Conservation (phyloP, 2,797 vertebrate species). For the Cuculus canorus region DNA sequence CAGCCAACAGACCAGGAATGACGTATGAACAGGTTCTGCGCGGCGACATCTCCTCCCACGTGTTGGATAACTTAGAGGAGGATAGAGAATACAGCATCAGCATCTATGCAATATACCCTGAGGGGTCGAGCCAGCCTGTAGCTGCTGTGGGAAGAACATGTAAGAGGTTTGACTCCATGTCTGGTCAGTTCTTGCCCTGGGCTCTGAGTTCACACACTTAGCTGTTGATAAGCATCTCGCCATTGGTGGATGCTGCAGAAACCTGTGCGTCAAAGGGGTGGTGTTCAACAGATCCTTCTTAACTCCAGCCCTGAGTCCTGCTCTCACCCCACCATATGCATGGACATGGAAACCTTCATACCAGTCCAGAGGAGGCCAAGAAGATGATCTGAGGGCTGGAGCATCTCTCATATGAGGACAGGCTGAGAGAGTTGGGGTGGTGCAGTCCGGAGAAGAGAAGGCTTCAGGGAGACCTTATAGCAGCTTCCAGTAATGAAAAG, state of each 20-base stretch:
- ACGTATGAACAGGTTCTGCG: slow-evolving; percentile 81
- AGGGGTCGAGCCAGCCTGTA: slow-evolving; percentile 83
- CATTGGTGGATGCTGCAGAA: background rate
- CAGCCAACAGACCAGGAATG: slow-evolving; percentile 82
- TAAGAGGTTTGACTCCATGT: slow-evolving; percentile 58
- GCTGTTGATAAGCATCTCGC: background rate
- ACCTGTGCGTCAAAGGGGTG: background rate
- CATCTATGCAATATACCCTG: slow-evolving; percentile 81
- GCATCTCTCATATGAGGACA: too few relatives aligned
- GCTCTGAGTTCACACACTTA: background rate
- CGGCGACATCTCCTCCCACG: slow-evolving; percentile 81
- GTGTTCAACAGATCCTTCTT: background rate
- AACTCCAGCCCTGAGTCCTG: background rate
- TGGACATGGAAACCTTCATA: fast-evolving
- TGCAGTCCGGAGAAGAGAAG: too few relatives aligned
- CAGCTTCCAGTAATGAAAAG: too few relatives aligned
- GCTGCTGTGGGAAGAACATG: slow-evolving; percentile 84
- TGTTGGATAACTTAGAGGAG: slow-evolving; percentile 86
- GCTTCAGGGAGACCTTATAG: too few relatives aligned
- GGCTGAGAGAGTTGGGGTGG: too few relatives aligned
- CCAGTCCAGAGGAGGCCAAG: too few relatives aligned
- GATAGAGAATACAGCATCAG: slow-evolving; percentile 85
- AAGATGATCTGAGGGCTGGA: too few relatives aligned
- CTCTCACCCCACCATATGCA: background rate
- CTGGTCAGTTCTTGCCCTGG: background rate